Conservation (phyloP, 2,113 vertebrate genomes). For the Zosterops hypoxanthus region DNA sequence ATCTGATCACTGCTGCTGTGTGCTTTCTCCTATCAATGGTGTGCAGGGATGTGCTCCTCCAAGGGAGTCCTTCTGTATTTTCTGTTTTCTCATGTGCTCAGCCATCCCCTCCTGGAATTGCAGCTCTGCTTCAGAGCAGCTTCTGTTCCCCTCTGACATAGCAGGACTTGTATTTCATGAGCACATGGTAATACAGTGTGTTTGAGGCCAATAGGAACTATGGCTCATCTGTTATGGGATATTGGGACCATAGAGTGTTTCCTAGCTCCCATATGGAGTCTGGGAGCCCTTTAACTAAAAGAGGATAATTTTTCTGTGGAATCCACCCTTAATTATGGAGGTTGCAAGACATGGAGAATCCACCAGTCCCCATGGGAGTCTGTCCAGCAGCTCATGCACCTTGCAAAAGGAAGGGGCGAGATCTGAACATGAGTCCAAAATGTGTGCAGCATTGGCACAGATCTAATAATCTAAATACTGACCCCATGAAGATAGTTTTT, state of each 20-base stretch:
- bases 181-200: not conserved
- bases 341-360: not conserved
- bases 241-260: not conserved
- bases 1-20: not conserved
- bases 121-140: not conserved
- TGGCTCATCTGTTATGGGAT: not conserved
- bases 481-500: not conserved
- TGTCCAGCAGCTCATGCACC: not conserved
- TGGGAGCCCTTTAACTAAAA: not conserved
- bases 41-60: not conserved
- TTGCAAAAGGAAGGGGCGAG: not conserved
- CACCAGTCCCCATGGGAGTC: not conserved
- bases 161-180: not conserved
- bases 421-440: not conserved
- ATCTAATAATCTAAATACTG: not conserved
- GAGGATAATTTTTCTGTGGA: not conserved
- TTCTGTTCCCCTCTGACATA: not conserved
- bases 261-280: not conserved
- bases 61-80: not conserved
- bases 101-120: not conserved
- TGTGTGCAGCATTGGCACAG: not conserved
- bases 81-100: fast-evolving
- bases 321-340: not conserved
- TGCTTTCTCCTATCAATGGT: not conserved
- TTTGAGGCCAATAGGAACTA: not conserved